Base-by-base conservation (phyloP, 2,797 vertebrate genomes). In the Dermochelys coriacea region DNA sequence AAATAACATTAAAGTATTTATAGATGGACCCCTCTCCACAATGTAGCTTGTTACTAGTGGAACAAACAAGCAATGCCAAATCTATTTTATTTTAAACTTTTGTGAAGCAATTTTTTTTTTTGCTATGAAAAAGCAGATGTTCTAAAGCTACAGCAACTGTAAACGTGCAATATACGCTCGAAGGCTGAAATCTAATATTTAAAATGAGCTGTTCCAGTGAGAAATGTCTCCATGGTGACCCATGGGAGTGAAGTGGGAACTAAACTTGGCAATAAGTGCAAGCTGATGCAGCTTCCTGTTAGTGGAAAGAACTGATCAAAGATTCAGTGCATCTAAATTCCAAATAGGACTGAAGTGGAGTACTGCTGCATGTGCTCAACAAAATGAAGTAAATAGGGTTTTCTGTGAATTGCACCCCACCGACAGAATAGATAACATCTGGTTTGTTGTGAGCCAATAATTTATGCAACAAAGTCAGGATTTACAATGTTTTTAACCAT, bases 151-250 rank as follows among this genome's bases (percentile, higher is more conserved):
- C 93, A 92, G 96, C 98, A 98, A 98, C 94, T 52, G 37, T 98
- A 98, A 98, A 98, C 98, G 97, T 97, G 97, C 94, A 97, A 93
- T 88, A 91, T 91, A 96, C 51, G 92, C 97, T 98, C 97, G 98
- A 97, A 98, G 97, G 94, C 97, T 98, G 97, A 98, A 98, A 98
- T 97, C 97, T 97, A 98, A 98, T 98, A 98, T 96, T 96, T 95
- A 95, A 94, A 98, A 98, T 92, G 97, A 97, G 94, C 68, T 85
- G 95, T 97, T 98, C 94, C 95, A 97, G 97, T 77, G 96, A 97
- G 96, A 98, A 98, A 97, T 94, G 95, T 98, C 98, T 98, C 98
- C 97, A 96, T 93, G 94, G 98, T 98, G 98, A 98, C 98, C 95
- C 95, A 89, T 84, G 97, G 98, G 97, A 98, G 97, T 96, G 68